Conservation (phyloP, 1,140 invertebrate genomes). For the Plodia interpunctella region DNA sequence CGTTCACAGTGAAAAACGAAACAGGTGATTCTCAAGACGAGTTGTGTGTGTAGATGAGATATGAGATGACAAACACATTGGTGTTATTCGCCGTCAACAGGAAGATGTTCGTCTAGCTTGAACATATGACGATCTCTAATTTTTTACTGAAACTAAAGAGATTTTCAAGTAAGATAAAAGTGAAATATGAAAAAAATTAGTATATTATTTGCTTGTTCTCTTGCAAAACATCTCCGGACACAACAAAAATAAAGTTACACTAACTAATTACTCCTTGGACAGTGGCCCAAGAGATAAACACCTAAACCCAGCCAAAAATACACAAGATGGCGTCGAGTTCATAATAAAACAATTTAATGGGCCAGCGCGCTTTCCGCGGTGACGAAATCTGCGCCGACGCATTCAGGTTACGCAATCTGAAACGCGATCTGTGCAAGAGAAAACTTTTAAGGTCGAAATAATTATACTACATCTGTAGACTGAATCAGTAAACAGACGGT, state of each 20-base stretch:
- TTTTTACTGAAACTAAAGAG: no score
- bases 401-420: constrained; percentile 61
- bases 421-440: constrained; percentile 61
- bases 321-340: constrained; percentile 72
- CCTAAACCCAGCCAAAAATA: constrained; percentile 75
- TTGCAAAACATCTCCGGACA: constrained; percentile 34
- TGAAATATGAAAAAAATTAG: not conserved
- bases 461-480: constrained; percentile 35
- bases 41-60: constrained; percentile 37
- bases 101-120: constrained; percentile 21
- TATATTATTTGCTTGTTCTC: constrained; percentile 20
- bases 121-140: not conserved
- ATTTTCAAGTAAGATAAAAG: not conserved
- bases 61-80: constrained; percentile 42
- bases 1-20: constrained; percentile 56
- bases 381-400: constrained; percentile 70
- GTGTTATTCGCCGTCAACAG: constrained; percentile 50
- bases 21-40: constrained; percentile 45
- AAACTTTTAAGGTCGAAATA: constrained; percentile 58
- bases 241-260: constrained; percentile 59
- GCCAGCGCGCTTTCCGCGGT: constrained; percentile 75
- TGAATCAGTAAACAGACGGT: constrained; percentile 13
- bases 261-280: constrained; percentile 73
- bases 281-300: constrained; percentile 74
- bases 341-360: constrained; percentile 78